Conservation (phyloP, 2,797 vertebrate genomes). For the Pangasius larnaudii region DNA sequence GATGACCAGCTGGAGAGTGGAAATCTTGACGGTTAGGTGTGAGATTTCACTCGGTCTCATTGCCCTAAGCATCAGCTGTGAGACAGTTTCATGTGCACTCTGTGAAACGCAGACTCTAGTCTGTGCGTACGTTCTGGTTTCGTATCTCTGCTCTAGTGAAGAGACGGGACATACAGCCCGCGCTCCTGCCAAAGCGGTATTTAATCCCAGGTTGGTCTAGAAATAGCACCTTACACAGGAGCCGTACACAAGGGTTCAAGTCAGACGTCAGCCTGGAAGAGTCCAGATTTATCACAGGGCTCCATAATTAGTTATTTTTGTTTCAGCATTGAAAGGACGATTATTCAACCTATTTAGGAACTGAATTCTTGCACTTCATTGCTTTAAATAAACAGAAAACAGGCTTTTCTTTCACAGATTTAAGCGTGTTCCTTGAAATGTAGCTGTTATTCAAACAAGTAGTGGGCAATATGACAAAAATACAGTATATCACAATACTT, state of each 20-base stretch:
- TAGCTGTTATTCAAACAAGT: neutral
- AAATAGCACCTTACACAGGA: neutral
- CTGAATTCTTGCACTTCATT: neutral
- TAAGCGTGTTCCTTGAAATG: neutral
- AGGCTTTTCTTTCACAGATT: neutral
- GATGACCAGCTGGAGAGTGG: conserved; percentile 44
- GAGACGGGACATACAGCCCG: neutral
- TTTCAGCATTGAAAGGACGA: neutral
- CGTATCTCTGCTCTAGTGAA: neutral
- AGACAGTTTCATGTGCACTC: neutral
- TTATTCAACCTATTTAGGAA: neutral
- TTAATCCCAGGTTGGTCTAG: conserved; percentile 5
- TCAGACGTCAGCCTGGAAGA: conserved; percentile 5
- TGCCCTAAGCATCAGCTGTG: neutral
- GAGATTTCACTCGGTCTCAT: conserved; percentile 55
- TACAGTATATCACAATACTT: neutral
- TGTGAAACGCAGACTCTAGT: neutral
- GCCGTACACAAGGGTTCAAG: neutral
- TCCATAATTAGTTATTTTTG: neutral
- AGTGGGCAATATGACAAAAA: neutral
- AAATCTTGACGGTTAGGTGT: conserved; percentile 60
- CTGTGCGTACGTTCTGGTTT: too few relatives aligned
- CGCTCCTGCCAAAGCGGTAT: neutral
- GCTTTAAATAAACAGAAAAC: neutral
- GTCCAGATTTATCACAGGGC: neutral